phyloP scores from a whole-genome alignment of 2,113 vertebrate species.

The Coryphaenoides rupestris region DNA sequence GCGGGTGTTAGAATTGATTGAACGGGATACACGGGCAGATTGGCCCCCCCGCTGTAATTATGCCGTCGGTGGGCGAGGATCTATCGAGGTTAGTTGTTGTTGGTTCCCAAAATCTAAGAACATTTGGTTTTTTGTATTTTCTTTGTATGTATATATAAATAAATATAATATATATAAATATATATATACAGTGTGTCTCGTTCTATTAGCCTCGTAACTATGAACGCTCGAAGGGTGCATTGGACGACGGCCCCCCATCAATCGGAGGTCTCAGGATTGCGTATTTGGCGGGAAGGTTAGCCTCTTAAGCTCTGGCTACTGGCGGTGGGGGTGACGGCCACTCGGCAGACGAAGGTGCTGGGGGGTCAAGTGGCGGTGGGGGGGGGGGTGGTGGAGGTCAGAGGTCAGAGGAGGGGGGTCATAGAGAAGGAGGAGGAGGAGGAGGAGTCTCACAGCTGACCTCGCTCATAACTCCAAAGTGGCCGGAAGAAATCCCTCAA shows the following conservation, averaged over 20 bases:
- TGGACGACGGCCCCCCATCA: slow-evolving; percentile 69
- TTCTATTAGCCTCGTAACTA: neutral
- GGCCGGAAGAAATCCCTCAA: slow-evolving; percentile 55
- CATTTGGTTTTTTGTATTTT: too few species aligned
- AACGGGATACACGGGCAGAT: too few species aligned
- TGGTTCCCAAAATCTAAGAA: too few species aligned
- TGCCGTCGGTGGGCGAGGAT: too few species aligned
- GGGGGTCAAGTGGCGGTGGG: slow-evolving; percentile 53
- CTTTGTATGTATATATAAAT: too few species aligned
- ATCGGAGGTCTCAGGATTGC: slow-evolving; percentile 14
- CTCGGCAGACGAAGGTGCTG: slow-evolving; percentile 48
- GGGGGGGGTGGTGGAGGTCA: slow-evolving; percentile 68
- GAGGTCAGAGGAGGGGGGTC: slow-evolving; percentile 27
- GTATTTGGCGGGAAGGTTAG: slow-evolving; percentile 51
- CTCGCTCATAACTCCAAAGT: slow-evolving; percentile 62
- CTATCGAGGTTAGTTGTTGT: too few species aligned
- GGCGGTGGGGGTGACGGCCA: slow-evolving; percentile 50
- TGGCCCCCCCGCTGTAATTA: too few species aligned
- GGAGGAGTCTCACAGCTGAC: slow-evolving; percentile 58
- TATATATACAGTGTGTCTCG: neutral
- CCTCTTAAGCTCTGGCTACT: slow-evolving; percentile 52
- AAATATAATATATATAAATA: neutral
- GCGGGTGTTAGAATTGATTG: neutral
- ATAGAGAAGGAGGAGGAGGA: too few species aligned
- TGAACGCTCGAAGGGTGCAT: slow-evolving; percentile 24